Evolutionary conservation across 2,888 invertebrate genomes (phyloP).

Genomic region (Melanostoma mellinum): DNA sequence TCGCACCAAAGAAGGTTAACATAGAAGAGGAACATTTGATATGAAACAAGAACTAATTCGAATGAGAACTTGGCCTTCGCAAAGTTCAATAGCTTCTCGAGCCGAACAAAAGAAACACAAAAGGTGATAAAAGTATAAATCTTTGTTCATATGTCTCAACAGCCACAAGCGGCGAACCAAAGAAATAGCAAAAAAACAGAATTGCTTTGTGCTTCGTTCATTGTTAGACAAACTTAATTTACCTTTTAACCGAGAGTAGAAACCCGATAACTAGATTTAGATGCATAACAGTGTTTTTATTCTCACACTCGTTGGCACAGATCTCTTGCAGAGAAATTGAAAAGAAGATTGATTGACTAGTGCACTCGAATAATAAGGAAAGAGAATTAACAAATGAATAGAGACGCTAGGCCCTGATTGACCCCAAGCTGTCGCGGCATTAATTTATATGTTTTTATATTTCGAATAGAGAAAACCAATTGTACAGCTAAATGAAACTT

Average conservation of each 20-base stretch:
- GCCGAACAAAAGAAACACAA: conserved; percentile 13
- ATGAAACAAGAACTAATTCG: conserved; percentile 34
- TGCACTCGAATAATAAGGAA: not conserved
- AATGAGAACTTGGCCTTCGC: conserved; percentile 67
- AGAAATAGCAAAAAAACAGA: conserved; percentile 1
- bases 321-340: not conserved
- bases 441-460: too few species aligned
- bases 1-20: conserved; percentile 23
- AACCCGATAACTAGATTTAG: too few species aligned
- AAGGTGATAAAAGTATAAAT: not conserved
- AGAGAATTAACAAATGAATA: not conserved
- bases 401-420: not conserved
- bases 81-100: conserved; percentile 63
- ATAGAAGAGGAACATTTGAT: conserved; percentile 15
- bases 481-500: too few species aligned
- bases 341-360: conserved; percentile 39
- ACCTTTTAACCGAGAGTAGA: too few species aligned
- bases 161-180: not conserved
- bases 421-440: too few species aligned
- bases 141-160: too few species aligned
- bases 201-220: not conserved
- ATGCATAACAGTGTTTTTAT: too few species aligned
- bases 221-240: too few species aligned
- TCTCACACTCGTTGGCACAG: too few species aligned
- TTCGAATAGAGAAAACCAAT: too few species aligned